These are phyloP conservation scores for Tetraodon nigroviridis DNA, from an alignment of 2,113 vertebrate species.

Conservation along the genomic window DNA sequence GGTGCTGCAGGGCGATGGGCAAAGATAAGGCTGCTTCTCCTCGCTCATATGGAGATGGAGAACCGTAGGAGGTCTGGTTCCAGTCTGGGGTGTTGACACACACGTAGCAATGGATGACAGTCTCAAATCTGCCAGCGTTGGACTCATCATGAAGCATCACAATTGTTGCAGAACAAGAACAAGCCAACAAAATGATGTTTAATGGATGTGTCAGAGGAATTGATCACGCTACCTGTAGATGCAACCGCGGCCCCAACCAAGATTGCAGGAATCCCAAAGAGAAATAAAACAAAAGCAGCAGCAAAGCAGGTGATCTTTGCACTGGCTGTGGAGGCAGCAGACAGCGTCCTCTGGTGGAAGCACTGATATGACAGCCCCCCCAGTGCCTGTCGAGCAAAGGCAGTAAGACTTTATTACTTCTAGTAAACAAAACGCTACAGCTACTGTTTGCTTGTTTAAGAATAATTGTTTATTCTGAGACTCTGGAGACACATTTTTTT, in stretches of 20 bases:
- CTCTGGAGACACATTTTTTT: too few relatives aligned
- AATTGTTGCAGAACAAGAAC: too few relatives aligned
- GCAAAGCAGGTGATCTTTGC: constrained; percentile 64
- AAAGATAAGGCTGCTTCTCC: not conserved
- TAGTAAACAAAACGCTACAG: too few relatives aligned
- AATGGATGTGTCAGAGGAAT: too few relatives aligned
- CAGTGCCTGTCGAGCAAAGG: constrained; percentile 47
- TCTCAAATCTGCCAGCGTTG: too few relatives aligned
- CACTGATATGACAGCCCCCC: constrained; percentile 67
- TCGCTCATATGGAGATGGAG: constrained; percentile 7
- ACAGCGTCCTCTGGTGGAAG: constrained; percentile 75
- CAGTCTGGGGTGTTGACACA: too few relatives aligned
- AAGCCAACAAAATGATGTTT: too few relatives aligned
- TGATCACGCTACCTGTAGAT: not conserved
- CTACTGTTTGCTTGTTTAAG: too few relatives aligned
- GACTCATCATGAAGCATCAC: too few relatives aligned
- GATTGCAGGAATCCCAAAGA: not conserved
- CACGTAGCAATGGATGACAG: too few relatives aligned
- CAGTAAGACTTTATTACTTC: not conserved
- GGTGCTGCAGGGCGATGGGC: constrained; percentile 3
- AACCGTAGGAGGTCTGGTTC: constrained; percentile 6
- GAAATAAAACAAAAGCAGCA: constrained; percentile 53
- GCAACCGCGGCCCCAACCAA: constrained; percentile 1
- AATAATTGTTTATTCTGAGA: too few relatives aligned
- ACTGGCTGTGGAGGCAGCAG: constrained; percentile 44